Evolutionary conservation across 2,113 vertebrate genomes (phyloP).

Genomic region (Bubalus kerabau): DNA sequence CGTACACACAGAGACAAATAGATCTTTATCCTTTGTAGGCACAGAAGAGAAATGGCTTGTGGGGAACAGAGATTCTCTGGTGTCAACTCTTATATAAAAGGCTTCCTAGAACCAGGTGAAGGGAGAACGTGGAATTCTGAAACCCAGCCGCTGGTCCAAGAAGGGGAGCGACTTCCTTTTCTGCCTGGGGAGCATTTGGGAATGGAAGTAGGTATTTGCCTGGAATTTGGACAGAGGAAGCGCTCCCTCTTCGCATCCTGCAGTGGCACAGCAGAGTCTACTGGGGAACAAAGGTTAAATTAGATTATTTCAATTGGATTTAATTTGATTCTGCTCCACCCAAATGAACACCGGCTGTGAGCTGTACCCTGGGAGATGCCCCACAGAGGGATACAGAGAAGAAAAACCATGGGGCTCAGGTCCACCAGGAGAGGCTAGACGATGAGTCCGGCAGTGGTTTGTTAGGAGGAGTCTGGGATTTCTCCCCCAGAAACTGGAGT

Average conservation of each 20-base stretch:
- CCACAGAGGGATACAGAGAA: background rate
- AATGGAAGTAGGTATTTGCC: background rate
- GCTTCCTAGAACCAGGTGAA: background rate
- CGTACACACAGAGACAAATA: constrained; percentile 65
- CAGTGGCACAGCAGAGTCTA: background rate
- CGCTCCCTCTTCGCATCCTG: background rate
- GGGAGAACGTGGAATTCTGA: background rate
- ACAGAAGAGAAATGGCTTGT: constrained; percentile 40
- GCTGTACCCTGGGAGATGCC: background rate
- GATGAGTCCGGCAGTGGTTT: background rate
- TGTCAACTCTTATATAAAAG: constrained; percentile 16
- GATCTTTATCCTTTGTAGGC: constrained; percentile 67
- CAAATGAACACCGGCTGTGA: background rate
- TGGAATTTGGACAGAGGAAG: background rate
- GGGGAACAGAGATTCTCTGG: constrained; percentile 24
- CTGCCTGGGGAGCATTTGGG: background rate
- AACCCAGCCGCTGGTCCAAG: background rate
- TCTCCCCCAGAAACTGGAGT: background rate
- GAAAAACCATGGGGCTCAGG: background rate
- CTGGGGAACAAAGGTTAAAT: background rate
- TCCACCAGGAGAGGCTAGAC: background rate
- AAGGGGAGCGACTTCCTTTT: rapidly evolving
- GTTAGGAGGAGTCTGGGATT: background rate
- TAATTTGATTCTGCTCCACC: background rate
- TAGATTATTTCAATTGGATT: background rate